phyloP scores from a whole-genome alignment of 1,140 invertebrate genomes.

The Diabrotica virgifera region DNA sequence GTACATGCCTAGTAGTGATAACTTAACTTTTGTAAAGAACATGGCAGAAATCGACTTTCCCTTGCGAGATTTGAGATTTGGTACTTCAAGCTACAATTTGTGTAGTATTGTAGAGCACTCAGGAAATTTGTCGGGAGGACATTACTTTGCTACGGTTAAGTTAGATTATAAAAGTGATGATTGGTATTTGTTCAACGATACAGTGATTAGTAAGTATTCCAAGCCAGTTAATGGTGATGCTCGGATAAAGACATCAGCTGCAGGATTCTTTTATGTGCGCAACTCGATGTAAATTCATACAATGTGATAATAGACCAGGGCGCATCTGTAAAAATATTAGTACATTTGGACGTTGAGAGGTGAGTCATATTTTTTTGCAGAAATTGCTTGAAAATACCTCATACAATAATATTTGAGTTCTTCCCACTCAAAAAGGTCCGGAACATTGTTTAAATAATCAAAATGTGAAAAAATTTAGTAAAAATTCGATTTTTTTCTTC shows the following conservation, averaged over 20 bases:
- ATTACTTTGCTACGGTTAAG: neutral
- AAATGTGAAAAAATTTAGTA: too few relatives aligned
- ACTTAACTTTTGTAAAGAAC: neutral
- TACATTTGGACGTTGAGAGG: too few relatives aligned
- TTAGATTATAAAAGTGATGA: neutral
- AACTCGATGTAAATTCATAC: neutral
- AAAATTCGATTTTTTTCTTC: too few relatives aligned
- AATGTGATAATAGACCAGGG: too few relatives aligned
- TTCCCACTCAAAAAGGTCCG: too few relatives aligned
- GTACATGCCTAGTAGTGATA: neutral
- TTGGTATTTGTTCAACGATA: slow-evolving; percentile 1
- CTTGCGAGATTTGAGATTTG: neutral
- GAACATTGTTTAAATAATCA: too few relatives aligned
- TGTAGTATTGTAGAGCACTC: neutral
- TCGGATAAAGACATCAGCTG: neutral
- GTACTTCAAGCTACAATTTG: neutral
- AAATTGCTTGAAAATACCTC: too few relatives aligned
- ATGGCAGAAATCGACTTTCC: neutral
- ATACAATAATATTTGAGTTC: too few relatives aligned
- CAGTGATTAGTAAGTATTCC: neutral
- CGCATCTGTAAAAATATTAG: too few relatives aligned
- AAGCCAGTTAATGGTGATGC: neutral
- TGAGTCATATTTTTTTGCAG: too few relatives aligned
- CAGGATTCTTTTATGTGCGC: slow-evolving; percentile 8
- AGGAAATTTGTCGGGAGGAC: neutral